Evolutionary conservation across 2,888 invertebrate genomes (phyloP), one percentile per base, ranked within the genome.

Genomic region (Macrophya annulata): DNA sequence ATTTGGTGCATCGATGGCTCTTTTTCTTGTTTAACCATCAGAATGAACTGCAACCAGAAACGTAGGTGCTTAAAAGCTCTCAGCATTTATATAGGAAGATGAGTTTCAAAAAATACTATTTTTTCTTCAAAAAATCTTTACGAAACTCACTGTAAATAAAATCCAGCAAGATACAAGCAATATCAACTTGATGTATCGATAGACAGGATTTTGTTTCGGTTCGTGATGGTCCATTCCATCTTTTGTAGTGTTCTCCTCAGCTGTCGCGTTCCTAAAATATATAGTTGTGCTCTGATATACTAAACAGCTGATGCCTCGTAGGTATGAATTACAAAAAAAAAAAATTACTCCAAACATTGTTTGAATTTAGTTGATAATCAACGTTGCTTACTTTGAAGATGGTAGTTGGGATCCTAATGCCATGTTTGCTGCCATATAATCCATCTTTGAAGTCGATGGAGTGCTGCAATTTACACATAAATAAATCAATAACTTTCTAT

Each of bases 11-110:
- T 93, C 31, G 94, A 93, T 74, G 95, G 94, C 55, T 96, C 94
- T 90, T 95, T 96, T 89, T 97, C 97, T 87, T 95, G 96, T 90
- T 96, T 96, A 89, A 95, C 94, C 94, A 97, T 95, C 87, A 97
- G 94, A 10, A 96, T 95, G 5, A 95, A 59, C 94, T 94, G 88
- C 5, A 89, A 89, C 21, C 51, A 79, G 31, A 40, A 86, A 74
- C 21, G 25, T 81, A 25, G 25, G 9, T n/a, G 10, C 37, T n/a
- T 55, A 17, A 68, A 37, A 17, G 68, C 37, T 37, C 10, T 15
- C 8, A 17, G 31, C 2, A 37, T 48, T 48, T 15, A 48, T 15
- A 8, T 17, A 68, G 1, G 68, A 37, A 62, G 25, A n/a, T 21
- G 62, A 15, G 40, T 76, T 37, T 68, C 62, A 31, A 31, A 9